Evolutionary conservation across 2,797 vertebrate genomes (phyloP).

Genomic region (Dendrocincla fuliginosa): DNA sequence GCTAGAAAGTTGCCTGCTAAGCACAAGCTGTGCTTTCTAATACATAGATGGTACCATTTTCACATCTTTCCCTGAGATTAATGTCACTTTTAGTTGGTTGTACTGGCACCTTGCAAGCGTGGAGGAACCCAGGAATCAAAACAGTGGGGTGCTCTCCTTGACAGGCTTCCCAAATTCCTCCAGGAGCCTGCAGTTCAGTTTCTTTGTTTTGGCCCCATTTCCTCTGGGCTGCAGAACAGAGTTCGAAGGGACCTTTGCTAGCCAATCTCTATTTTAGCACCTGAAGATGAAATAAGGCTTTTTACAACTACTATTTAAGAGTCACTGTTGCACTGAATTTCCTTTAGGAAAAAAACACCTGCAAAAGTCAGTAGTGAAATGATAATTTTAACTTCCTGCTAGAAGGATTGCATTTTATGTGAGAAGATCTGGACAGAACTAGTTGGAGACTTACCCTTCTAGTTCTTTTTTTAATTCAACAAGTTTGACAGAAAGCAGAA

Average conservation of each 20-base stretch:
- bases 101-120: not conserved
- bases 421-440: not conserved
- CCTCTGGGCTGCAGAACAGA: not conserved
- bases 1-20: not conserved
- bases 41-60: not conserved
- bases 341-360: not conserved
- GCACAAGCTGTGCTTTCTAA: not conserved
- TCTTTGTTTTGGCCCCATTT: not conserved
- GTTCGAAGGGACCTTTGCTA: not conserved
- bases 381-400: not conserved
- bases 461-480: not conserved
- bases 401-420: not conserved
- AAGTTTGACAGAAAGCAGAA: not conserved
- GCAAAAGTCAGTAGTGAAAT: not conserved
- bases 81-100: not conserved
- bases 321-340: not conserved
- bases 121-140: not conserved
- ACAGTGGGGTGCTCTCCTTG: not conserved
- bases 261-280: not conserved
- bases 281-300: not conserved
- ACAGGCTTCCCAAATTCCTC: not conserved
- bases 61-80: not conserved
- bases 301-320: not conserved
- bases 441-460: not conserved
- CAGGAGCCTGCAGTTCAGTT: not conserved